A percentile compares a stretch with the other conserved stretches of the same genome.
Conservation (phyloP, 2,113 vertebrate genomes). For the Cheirogaleus medius region DNA sequence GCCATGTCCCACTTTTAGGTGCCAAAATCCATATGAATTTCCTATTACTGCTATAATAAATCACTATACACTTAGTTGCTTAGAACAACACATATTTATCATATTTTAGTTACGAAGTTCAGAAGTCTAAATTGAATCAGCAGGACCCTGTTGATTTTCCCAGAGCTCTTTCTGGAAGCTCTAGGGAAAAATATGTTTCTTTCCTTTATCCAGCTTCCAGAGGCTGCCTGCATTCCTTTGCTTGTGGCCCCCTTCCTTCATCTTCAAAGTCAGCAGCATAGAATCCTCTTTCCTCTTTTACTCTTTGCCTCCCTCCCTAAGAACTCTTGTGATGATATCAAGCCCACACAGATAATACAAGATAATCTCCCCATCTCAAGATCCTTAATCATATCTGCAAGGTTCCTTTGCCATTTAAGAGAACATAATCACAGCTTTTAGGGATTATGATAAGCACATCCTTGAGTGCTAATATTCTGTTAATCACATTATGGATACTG, state of each 20-base stretch:
- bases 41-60: neutral
- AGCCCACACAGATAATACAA: neutral
- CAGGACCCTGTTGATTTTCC: neutral
- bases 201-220: neutral
- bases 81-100: neutral
- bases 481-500: neutral
- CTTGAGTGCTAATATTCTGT: neutral
- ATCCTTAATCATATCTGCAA: neutral
- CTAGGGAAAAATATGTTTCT: neutral
- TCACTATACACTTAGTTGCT: neutral
- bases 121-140: neutral
- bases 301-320: neutral
- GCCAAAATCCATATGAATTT: neutral
- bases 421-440: neutral
- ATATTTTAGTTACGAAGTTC: neutral
- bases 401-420: neutral
- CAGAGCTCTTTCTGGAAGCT: neutral
- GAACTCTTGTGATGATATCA: neutral
- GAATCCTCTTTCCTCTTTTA: neutral
- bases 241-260: neutral
- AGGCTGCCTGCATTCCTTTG: neutral
- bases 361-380: neutral
- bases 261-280: neutral
- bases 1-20: neutral
- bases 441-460: neutral